These are phyloP conservation scores for Cisticola juncidis DNA, from an alignment of 2,113 vertebrate genomes.

Conservation along the genomic window DNA sequence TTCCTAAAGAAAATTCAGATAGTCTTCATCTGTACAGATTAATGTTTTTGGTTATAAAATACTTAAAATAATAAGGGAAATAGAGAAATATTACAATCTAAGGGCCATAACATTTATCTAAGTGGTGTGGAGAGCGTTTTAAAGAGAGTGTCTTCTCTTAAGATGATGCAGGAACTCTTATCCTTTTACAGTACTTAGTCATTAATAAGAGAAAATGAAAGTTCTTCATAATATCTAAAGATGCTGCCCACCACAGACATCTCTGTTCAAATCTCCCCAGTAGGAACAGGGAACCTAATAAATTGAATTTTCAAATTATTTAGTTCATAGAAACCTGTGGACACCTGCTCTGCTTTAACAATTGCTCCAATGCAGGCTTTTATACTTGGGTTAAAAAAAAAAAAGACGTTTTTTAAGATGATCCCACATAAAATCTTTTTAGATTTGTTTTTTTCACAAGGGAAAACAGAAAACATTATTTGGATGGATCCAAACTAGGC, in stretches of 20 bases:
- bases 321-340: background rate
- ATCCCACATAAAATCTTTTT: background rate
- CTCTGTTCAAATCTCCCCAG: background rate
- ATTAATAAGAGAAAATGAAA: background rate
- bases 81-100: background rate
- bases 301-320: background rate
- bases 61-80: background rate
- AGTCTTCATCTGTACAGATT: background rate
- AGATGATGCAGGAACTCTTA: background rate
- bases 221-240: background rate
- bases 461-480: background rate
- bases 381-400: background rate
- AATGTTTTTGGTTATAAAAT: background rate
- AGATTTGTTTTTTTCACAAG: background rate
- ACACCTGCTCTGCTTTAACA: background rate
- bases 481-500: background rate
- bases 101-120: background rate
- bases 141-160: background rate
- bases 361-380: background rate
- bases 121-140: background rate
- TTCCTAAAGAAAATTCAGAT: background rate
- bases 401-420: background rate
- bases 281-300: background rate
- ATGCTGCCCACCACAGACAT: background rate
- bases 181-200: background rate